phyloP scores from a whole-genome alignment of 2,888 invertebrate species.

The Nephrotoma guestfalica region DNA sequence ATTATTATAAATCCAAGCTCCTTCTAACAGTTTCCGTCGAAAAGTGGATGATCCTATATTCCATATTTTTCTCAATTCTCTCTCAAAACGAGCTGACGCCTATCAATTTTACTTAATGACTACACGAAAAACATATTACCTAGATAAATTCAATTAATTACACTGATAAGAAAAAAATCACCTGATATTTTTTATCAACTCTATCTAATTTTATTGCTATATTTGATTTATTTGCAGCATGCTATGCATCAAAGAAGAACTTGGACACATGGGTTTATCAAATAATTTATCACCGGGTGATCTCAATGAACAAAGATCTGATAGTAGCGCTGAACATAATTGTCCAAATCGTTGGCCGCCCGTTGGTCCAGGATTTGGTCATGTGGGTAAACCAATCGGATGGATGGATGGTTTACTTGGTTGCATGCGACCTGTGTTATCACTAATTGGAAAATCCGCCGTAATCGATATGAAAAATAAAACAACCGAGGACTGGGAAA shows the following conservation, averaged over 20 bases:
- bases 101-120: too few species aligned
- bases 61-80: too few species aligned
- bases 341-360: constrained; percentile 36
- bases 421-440: constrained; percentile 76
- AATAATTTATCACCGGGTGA: constrained; percentile 25
- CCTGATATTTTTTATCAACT: constrained; percentile 2
- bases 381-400: constrained; percentile 38
- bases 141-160: too few species aligned
- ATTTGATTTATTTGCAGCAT: constrained; percentile 33
- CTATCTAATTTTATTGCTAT: background rate
- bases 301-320: constrained; percentile 23
- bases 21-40: too few species aligned
- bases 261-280: constrained; percentile 36
- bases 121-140: too few species aligned
- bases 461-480: constrained; percentile 48
- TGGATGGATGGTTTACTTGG: constrained; percentile 77
- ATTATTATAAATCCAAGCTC: too few species aligned
- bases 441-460: constrained; percentile 68
- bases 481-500: constrained; percentile 76
- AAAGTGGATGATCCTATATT: too few species aligned
- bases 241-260: constrained; percentile 48
- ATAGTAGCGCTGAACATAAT: constrained; percentile 32
- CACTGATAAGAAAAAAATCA: background rate
- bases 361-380: constrained; percentile 29
- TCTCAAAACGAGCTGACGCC: too few species aligned